phyloP scores from a whole-genome alignment of 2,797 vertebrate species.

The Luscinia megarhynchos region DNA sequence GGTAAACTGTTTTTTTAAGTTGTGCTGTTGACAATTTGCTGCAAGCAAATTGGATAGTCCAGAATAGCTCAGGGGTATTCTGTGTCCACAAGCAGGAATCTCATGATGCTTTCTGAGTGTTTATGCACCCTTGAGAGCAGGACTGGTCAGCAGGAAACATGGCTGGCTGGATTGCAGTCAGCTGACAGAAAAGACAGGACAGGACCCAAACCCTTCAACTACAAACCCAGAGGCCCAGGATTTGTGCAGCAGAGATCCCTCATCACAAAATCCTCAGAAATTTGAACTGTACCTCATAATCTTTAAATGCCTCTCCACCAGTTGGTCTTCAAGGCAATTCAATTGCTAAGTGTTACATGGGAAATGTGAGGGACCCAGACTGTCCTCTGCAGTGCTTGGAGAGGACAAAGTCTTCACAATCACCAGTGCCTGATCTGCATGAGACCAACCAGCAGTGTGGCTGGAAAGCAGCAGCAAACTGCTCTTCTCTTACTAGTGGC shows the following conservation, averaged over 20 bases:
- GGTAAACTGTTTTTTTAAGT: background rate
- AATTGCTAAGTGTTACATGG: background rate
- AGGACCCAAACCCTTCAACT: background rate
- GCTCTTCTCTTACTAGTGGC: background rate
- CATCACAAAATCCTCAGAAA: background rate
- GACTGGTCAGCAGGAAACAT: background rate
- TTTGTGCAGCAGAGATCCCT: background rate
- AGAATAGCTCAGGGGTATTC: background rate
- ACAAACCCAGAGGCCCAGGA: background rate
- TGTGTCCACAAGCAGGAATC: fast-evolving
- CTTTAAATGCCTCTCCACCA: background rate
- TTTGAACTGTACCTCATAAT: background rate
- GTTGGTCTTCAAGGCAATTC: background rate
- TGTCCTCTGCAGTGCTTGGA: background rate
- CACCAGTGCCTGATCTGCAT: background rate
- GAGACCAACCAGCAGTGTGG: background rate
- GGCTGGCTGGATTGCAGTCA: background rate
- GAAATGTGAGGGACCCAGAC: background rate
- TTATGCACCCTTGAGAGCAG: background rate
- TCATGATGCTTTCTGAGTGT: background rate
- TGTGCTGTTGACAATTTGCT: background rate
- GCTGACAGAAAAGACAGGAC: background rate
- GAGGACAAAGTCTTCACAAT: background rate
- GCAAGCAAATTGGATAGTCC: background rate
- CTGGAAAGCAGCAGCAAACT: background rate